Evolutionary conservation across 2,888 invertebrate species (phyloP), one percentile per base, ranked within the genome.

Genomic region (Gymnocheta viridis): DNA sequence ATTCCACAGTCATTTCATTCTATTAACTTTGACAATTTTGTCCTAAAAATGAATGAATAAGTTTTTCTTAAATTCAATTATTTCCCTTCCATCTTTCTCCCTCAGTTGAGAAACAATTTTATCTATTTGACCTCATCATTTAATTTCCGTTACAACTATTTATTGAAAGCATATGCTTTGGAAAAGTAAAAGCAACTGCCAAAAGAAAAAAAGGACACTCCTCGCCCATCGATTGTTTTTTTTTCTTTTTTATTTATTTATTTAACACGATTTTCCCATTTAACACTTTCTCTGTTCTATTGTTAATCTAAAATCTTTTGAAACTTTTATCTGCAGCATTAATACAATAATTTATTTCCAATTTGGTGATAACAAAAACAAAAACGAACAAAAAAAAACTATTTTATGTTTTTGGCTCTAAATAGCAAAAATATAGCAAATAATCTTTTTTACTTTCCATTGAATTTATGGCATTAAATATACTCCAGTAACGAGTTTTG

Each of bases 381-480:
- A 67, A 56, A 32, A 22, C n/a, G n/a, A n/a, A n/a, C n/a, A 69
- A 14, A 7, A 51, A 60, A 60, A 38, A 44, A 29, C 2, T 35
- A 22, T 51, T 41, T 17, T 60, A 6, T n/a, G 0, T 29, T 27
- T 54, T 62, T 69, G 62, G 69, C 69, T 54, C 19, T 58, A 66
- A 73, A 32, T 58, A 38, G 14, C 7, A 38, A 67, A 73, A 67
- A 80, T 35, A 41, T 49, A 4, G 66, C 44, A 64, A 64, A 76
- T 82, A 79, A 74, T 70, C 76, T 76, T 47, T 79, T 74, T 79
- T 64, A 58, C 69, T 70, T 70, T 56, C 82, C 54, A 64, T 74
- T 66, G 64, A 80, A 80, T 79, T 83, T 66, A 56, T 74, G 69
- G 72, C 58, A 60, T 27, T 70, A 69, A 73, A 82, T 64, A 58